Percentiles rank a stretch among this genome's conserved stretches.
Evolutionary conservation across 1,140 invertebrate species (phyloP).

Genomic region (Trinorchestia longiramus): DNA sequence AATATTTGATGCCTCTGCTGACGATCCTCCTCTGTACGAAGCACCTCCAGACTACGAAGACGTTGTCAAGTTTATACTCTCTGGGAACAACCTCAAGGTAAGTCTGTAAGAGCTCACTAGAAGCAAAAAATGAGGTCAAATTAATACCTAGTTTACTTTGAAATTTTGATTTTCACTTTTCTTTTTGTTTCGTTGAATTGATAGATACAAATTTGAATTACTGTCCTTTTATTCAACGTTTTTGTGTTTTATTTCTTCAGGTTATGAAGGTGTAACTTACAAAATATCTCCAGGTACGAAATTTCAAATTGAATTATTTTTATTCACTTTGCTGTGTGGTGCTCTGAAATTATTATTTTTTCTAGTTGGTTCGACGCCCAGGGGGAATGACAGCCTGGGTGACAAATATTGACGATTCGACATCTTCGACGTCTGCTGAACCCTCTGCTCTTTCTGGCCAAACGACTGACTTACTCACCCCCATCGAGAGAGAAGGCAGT

Average conservation of each 20-base stretch:
- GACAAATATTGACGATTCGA: not conserved
- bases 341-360: not conserved
- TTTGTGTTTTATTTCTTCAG: not conserved
- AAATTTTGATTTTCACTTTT: not conserved
- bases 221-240: not conserved
- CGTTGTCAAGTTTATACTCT: constrained; percentile 74
- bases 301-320: not conserved
- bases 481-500: not conserved
- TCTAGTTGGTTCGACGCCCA: constrained; percentile 64
- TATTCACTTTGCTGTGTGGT: not conserved
- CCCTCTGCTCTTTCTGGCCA: not conserved
- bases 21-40: constrained; percentile 80
- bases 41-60: constrained; percentile 80
- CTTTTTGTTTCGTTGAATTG: not conserved
- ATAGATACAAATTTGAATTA: not conserved
- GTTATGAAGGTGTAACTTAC: not conserved
- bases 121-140: not conserved
- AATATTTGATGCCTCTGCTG: constrained; percentile 72
- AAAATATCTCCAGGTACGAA: not conserved
- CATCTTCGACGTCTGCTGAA: not conserved
- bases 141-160: not conserved
- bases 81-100: constrained; percentile 66
- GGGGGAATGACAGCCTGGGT: constrained; percentile 65
- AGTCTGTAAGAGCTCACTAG: not conserved
- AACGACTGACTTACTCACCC: not conserved